Conservation (phyloP, 2,797 vertebrate genomes). For the Dicrostonyx torquatus region DNA sequence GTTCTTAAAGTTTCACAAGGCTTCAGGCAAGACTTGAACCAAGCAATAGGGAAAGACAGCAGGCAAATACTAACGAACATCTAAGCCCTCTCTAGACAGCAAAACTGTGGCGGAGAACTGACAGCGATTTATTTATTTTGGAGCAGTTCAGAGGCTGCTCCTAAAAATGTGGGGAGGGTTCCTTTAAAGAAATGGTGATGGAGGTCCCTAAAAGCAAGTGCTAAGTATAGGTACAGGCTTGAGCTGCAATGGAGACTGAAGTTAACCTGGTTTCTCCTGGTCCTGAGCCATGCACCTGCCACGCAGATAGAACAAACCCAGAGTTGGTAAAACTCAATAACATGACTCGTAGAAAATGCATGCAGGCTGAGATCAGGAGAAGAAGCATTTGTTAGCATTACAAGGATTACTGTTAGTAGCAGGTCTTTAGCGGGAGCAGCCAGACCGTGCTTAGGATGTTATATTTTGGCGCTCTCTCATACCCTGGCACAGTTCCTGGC, state of each 20-base stretch:
- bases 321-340: neutral
- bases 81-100: neutral
- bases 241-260: conserved; percentile 35
- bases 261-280: neutral
- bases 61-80: neutral
- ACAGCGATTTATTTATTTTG: conserved; percentile 25
- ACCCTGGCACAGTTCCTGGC: neutral
- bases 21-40: neutral
- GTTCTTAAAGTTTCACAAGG: neutral
- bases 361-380: neutral
- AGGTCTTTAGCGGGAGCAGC: neutral
- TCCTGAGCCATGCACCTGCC: neutral
- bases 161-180: neutral
- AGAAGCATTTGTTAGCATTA: neutral
- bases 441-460: neutral
- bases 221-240: neutral
- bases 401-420: neutral
- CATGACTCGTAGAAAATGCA: neutral
- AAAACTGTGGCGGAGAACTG: conserved; percentile 45
- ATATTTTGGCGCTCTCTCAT: neutral
- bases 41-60: neutral
- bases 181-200: neutral
- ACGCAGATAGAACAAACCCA: neutral
- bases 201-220: neutral
- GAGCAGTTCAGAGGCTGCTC: conserved; percentile 16